Evolutionary conservation across 2,113 vertebrate genomes (phyloP), one percentile per base, ranked within the genome.

Genomic region (Paratilapia polleni): DNA sequence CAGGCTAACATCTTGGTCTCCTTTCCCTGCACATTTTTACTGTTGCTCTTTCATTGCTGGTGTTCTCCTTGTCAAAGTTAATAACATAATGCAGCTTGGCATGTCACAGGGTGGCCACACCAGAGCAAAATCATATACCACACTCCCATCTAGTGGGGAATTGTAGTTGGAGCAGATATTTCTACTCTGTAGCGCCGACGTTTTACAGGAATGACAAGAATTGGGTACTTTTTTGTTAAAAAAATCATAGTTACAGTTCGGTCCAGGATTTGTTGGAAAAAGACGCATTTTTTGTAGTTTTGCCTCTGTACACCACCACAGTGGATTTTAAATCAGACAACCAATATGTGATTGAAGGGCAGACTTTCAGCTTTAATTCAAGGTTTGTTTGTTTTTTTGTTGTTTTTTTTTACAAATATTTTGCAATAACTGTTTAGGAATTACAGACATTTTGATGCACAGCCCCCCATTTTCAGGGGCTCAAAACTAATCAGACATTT

Each of bases 111-210:
- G 24, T 20, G 38, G 58, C 77, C 38, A 28, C 47, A 2, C 26
- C 43, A 24, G 20, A 54, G 77, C 41, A 2, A 89, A 78, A 22
- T 6, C 8, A 2, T 61, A 74, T 89, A 66, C 63, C 63, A 77
- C 77, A 89, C 91, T 87, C 54, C 90, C 94, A 92, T 83, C 94
- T 93, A 91, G 91, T 92, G 94, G 86, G 60, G 8, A 70, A 11
- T 57, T 22, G 4, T 13, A 8, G 43, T 15, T 14, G 4, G n/a
- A 78, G 85, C 68, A 28, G 28, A 2, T 22, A 2, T 31, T 63
- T 81, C 9, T 52, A 5, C 6, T 63, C 22, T 9, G 19, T 14
- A 20, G 34, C 24, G 17, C 43, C 3, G 15, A 60, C 41, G 56
- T 49, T 26, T 54, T 1, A 52, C 6, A 28, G 14, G 26, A 52